Conservation (phyloP, 2,797 vertebrate genomes). For the Tragelaphus eurycerus region DNA sequence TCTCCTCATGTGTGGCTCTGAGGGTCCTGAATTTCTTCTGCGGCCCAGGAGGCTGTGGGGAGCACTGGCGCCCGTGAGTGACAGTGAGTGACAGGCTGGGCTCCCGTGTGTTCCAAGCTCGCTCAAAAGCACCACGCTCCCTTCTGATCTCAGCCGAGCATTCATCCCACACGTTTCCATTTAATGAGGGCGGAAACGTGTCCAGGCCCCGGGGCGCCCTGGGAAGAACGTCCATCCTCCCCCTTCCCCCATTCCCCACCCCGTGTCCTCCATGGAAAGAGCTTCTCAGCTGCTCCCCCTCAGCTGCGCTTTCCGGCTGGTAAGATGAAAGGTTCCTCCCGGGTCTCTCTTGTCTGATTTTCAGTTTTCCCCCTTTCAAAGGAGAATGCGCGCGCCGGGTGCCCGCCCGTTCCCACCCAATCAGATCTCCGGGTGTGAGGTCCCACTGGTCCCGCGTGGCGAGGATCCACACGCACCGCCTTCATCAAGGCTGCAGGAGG, state of each 20-base stretch:
- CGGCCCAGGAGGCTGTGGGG: not conserved
- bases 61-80: accelerated
- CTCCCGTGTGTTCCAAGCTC: not conserved
- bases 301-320: not conserved
- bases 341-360: not conserved
- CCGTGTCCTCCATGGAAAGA: not conserved
- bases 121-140: not conserved
- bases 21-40: not conserved
- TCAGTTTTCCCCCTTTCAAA: not conserved
- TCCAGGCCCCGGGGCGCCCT: not conserved
- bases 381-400: not conserved
- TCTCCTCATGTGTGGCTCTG: not conserved
- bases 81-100: not conserved
- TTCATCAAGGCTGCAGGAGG: not conserved
- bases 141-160: not conserved
- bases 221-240: too few relatives aligned
- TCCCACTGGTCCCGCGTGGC: not conserved
- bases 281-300: not conserved
- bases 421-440: not conserved
- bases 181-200: not conserved
- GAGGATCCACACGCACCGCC: not conserved
- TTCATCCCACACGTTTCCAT: not conserved
- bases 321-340: not conserved
- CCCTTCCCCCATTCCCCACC: too few relatives aligned
- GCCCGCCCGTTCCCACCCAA: not conserved